Base-by-base conservation (phyloP, 2,888 invertebrate species). In the Synergus gifuensis region DNA sequence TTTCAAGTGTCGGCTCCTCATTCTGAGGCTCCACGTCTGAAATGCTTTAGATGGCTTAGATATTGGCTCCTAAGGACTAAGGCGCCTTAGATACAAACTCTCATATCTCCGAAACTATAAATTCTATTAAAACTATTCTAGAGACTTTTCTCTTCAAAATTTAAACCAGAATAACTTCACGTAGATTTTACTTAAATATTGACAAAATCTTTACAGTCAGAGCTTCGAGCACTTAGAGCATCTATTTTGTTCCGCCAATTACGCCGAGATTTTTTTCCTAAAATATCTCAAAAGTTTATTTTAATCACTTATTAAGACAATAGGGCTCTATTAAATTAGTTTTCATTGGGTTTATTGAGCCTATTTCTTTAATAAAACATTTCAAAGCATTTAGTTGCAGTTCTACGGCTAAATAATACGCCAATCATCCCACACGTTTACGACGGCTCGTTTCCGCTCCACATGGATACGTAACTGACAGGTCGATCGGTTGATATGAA, bases 381-480 rank as follows among this genome's bases (percentile, higher is more conserved):
- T 9, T 22, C 5, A 69, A 69, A 8, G 8, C 16, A 16, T 36
- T 69, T 28, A 28, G 46, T 8, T 46, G 44, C 46, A 69, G 46
- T 69, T 69, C 28, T 16, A 22, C 44, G 46, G 7, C 22, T 18
- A 28, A 49, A 69, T 69, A 16, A 69, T 46, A 69, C 69, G 69
- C 46, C 69, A 69, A 69, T 69, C 69, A 69, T 46, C 5, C 46
- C 16, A 49, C 28, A 49, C 69, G 46, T 49, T 69, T 22, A 69
- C 46, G 16, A 69, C 46, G 46, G 28, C 46, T 16, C 28, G 28
- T 69, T 69, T 46, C 28, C 46, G 69, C 46, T 28, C 8, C 22
- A 49, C 69, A 28, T 69, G 69, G 28, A 46, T 49, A 22, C 28
- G 49, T 69, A 69, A 69, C 69, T 69, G 69, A 49, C 69, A 69